Evolutionary conservation across 2,888 invertebrate genomes (phyloP), one percentile per base, ranked within the genome.

Genomic region (Pharmacophagus antenor): DNA sequence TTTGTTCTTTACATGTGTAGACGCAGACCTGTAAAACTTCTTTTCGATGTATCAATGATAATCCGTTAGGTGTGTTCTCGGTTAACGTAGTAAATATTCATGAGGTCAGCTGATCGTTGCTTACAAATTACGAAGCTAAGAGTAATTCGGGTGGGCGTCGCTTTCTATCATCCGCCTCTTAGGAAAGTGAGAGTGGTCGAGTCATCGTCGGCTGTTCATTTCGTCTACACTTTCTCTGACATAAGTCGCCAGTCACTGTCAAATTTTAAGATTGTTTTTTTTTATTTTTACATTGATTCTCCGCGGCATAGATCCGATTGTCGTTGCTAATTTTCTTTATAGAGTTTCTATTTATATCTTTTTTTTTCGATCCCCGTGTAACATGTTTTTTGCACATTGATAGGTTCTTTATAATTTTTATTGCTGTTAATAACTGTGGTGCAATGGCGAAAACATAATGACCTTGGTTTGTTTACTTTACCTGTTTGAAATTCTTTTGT

Each of bases 161-260:
- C 73, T 71, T 70, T 70, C 70, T 69, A 67, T 55, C 50, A 62
- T 51, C 58, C 58, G 55, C 46, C 62, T 58, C 54, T 63, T 56
- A 63, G 56, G 66, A 71, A 71, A 76, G 74, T 72, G 75, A 74
- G 74, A 75, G 74, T 70, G 67, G 64, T 46, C 37, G 44, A 42
- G 50, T 55, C 61, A 52, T 47, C 61, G 52, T 25, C 49, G 53
- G 47, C 18, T 31, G 55, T 58, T 53, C 62, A 61, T 62, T 62
- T 62, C 61, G 62, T 56, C 62, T 62, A 58, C 59, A 62, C 64
- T 64, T 64, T 64, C 64, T 57, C 62, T 53, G 57, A 53, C 60
- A 55, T 50, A 55, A 55, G 53, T 51, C 51, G 47, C 48, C 21
- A 49, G 42, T 47, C 15, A 17, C 47, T 41, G 51, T 61, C 60